Evolutionary conservation across 1,140 invertebrate species (phyloP), one percentile per base, ranked within the genome.

Genomic region (Brachionus asplanchnoidis): DNA sequence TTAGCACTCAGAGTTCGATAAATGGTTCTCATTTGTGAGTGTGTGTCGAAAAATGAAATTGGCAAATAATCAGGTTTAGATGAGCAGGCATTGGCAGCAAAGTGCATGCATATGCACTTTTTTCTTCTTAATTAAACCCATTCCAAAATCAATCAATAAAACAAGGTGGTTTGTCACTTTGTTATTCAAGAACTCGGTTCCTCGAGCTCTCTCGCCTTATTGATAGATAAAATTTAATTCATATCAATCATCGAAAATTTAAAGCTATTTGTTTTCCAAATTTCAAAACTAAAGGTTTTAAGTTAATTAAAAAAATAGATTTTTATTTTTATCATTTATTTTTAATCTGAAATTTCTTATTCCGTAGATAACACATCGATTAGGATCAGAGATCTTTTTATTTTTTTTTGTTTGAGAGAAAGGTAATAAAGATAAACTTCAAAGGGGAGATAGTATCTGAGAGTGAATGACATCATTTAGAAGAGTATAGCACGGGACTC

Each of bases 201-300:
- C 36, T 73, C 17, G 36, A 73, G 32, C 66, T 2, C 32, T 2
- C 32, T 68, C 26, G 66, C 0, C 46, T 28, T 77, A 77, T 53
- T 77, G 73, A 77, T 77, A 50, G 73, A 77, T 50, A 77, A 50
- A 77, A 77, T 77, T 77, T 50, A 46, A 77, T 50, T 50, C 73
- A 42, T 75, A 77, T 77, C 73, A 77, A 77, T 77, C 73, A 77
- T 42, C 70, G 20, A 32, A 68, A 23, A 23, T 60, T 60, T 60
- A 26, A 60, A 60, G 17, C 53, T 60, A 60, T 60, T 60, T 60
- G 53, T 60, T 60, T 68, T 68, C 66, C 32, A 68, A 68, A 40
- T 68, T 68, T 68, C 66, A 68, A 68, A 65, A 60, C 53, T 60
- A 68, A 68, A 68, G 26, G 26, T 68, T 68, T 68, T 40, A 32